Percentiles rank a stretch among this genome's conserved stretches.
Conservation (phyloP, 2,113 vertebrate species). For the Guaruba guarouba region DNA sequence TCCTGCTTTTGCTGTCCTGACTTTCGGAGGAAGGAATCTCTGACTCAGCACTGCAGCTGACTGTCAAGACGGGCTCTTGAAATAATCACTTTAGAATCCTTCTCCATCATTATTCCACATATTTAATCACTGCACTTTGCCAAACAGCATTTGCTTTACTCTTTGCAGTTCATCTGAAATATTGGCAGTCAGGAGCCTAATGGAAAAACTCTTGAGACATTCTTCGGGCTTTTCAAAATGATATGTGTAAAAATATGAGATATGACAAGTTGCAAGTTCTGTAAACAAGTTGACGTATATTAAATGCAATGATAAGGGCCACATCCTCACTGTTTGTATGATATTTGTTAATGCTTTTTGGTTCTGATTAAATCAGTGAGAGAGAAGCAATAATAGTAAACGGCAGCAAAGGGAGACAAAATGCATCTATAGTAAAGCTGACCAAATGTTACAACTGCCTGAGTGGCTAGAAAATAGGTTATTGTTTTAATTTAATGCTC, state of each 20-base stretch:
- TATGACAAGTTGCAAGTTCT: neutral
- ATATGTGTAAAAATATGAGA: neutral
- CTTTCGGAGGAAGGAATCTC: neutral
- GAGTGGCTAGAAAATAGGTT: neutral
- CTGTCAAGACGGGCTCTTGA: neutral
- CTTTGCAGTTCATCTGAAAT: neutral
- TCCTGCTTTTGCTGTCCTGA: neutral
- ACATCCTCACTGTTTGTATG: neutral
- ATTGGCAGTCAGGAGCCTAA: neutral
- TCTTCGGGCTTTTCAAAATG: neutral
- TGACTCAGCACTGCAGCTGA: slow-evolving; percentile 16
- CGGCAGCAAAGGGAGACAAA: neutral
- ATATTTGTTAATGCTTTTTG: neutral
- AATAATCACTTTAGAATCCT: neutral
- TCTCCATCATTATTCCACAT: neutral
- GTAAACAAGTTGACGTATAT: neutral
- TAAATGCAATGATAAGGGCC: neutral
- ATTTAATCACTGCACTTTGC: neutral
- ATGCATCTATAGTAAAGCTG: fast-evolving
- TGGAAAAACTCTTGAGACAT: neutral
- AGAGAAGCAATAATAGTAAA: neutral
- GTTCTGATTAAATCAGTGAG: neutral
- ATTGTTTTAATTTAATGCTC: neutral
- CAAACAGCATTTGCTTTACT: neutral
- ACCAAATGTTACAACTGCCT: neutral